A percentile compares a stretch with the other conserved stretches of the same genome.
phyloP scores from a whole-genome alignment of 2,888 invertebrate species.

The Tridacna crocea region DNA sequence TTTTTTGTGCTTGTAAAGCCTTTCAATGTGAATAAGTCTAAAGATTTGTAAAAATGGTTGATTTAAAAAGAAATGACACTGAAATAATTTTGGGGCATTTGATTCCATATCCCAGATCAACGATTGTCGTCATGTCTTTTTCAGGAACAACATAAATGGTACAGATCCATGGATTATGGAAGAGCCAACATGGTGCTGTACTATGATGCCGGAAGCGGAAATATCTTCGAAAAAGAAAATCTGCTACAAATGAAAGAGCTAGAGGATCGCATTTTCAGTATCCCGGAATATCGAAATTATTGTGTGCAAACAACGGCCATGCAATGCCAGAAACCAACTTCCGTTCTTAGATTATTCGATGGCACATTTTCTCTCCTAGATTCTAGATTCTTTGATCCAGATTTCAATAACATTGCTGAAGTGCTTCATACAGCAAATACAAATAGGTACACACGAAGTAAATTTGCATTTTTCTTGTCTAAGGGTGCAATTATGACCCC shows the following conservation, averaged over 20 bases:
- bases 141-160: constrained; percentile 56
- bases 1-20: too few species aligned
- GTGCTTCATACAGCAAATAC: constrained; percentile 67
- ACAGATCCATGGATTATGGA: constrained; percentile 50
- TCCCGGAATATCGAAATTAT: constrained; percentile 52
- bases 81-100: too few species aligned
- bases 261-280: constrained; percentile 61
- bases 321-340: constrained; percentile 46
- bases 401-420: constrained; percentile 65
- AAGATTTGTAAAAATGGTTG: too few species aligned
- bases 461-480: constrained; percentile 65
- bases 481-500: constrained; percentile 54
- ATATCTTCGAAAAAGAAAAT: constrained; percentile 71
- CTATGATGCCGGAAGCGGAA: constrained; percentile 67
- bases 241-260: constrained; percentile 67
- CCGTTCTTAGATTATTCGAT: constrained; percentile 73
- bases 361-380: constrained; percentile 66
- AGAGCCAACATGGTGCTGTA: constrained; percentile 64
- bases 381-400: constrained; percentile 69
- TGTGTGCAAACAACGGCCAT: constrained; percentile 46
- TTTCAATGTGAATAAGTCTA: too few species aligned
- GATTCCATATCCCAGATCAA: too few species aligned
- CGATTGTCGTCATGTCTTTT: neutral
- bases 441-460: constrained; percentile 57
- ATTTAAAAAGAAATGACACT: too few species aligned